These are phyloP conservation scores for Cataglyphis albicans DNA, from an alignment of 2,888 invertebrate species.

Conservation along the genomic window DNA sequence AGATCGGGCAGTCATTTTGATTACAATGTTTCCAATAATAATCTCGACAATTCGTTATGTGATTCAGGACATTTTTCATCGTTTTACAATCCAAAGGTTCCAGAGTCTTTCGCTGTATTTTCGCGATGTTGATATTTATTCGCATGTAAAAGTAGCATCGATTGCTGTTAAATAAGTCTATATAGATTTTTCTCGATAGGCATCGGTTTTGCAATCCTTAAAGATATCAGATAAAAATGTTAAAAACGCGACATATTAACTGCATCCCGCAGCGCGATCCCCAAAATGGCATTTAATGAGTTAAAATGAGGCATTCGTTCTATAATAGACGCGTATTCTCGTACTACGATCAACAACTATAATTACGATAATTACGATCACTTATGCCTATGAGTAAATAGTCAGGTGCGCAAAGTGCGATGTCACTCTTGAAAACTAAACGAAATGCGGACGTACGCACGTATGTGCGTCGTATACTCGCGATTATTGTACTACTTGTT, in stretches of 20 bases:
- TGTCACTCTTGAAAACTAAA: conserved; percentile 50
- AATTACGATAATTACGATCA: conserved; percentile 35
- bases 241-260: conserved; percentile 18
- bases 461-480: conserved; percentile 13
- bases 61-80: too few species aligned
- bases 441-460: conserved; percentile 40
- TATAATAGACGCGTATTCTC: conserved; percentile 20
- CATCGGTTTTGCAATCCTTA: too few species aligned
- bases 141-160: too few species aligned
- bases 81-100: too few species aligned
- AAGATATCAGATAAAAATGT: not conserved
- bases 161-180: too few species aligned
- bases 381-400: conserved; percentile 52
- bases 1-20: too few species aligned
- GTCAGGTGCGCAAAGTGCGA: conserved; percentile 53
- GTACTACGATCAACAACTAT: conserved; percentile 50
- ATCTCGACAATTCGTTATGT: too few species aligned
- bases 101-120: too few species aligned
- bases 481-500: conserved; percentile 56
- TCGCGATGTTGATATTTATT: too few species aligned
- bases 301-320: conserved; percentile 39
- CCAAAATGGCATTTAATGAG: conserved; percentile 45
- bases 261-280: conserved; percentile 2
- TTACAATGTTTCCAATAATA: too few species aligned
- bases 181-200: too few species aligned